A percentile compares a stretch with the other conserved stretches of the same genome.
Evolutionary conservation across 2,888 invertebrate genomes (phyloP).

Genomic region (Agrotis clavis): DNA sequence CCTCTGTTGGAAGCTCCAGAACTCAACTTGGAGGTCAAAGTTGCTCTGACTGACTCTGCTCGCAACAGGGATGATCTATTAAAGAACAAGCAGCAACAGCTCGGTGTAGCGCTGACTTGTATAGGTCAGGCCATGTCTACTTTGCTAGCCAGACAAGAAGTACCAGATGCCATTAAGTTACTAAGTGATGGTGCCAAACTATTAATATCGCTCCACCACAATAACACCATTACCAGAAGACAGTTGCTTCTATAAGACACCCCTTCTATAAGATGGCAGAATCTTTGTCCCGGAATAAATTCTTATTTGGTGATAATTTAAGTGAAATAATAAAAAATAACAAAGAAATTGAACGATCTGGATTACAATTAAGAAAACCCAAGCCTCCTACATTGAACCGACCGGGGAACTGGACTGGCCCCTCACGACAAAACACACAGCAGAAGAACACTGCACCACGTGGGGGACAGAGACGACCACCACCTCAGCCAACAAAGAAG

Average conservation of each 20-base stretch:
- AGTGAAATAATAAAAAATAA: background rate
- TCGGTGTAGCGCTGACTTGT: background rate
- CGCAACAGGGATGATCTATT: background rate
- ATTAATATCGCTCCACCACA: background rate
- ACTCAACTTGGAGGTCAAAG: background rate
- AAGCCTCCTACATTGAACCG: too few species aligned
- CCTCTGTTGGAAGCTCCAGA: background rate
- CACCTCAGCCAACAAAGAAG: too few species aligned
- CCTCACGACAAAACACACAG: too few species aligned
- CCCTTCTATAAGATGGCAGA: background rate
- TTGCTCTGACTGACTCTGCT: background rate
- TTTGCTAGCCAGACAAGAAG: background rate
- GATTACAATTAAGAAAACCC: too few species aligned
- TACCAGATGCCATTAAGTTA: background rate
- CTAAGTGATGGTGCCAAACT: background rate
- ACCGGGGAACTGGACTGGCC: too few species aligned
- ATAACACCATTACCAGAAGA: background rate
- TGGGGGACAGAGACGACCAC: too few species aligned
- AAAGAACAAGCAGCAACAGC: background rate
- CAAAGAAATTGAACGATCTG: too few species aligned
- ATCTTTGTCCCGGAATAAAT: background rate
- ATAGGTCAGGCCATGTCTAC: background rate
- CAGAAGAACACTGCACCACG: too few species aligned
- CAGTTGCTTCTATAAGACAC: background rate
- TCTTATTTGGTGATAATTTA: slow-evolving; percentile 9